Evolutionary conservation across 2,113 vertebrate genomes (phyloP).

Genomic region (Meles meles): DNA sequence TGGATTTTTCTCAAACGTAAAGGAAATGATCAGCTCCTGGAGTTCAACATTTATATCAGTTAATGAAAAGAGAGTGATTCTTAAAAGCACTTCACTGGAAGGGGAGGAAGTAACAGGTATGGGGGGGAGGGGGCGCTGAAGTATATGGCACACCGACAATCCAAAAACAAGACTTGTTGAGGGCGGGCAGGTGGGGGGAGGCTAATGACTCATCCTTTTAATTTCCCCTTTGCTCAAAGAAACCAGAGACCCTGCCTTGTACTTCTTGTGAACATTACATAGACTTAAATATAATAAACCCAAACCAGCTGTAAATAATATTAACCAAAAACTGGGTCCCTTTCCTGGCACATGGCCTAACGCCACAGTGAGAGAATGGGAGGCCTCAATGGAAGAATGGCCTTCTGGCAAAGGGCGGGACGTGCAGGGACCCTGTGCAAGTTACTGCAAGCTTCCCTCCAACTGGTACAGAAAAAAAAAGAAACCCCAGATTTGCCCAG

Average conservation of each 20-base stretch:
- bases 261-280: constrained; percentile 26
- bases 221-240: background rate
- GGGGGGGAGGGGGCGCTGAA: background rate
- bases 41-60: constrained; percentile 34
- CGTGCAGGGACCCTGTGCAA: background rate
- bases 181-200: background rate
- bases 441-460: constrained; percentile 1
- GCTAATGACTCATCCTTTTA: background rate
- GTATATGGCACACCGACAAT: background rate
- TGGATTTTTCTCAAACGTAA: constrained; percentile 35
- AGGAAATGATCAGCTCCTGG: constrained; percentile 38
- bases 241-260: background rate
- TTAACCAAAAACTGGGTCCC: constrained; percentile 38
- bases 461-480: constrained; percentile 29
- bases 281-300: background rate
- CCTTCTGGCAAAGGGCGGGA: background rate
- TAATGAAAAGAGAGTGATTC: constrained; percentile 17
- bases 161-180: background rate
- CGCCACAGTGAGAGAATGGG: background rate
- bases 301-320: background rate
- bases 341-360: background rate
- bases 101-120: constrained; percentile 11
- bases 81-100: constrained; percentile 24
- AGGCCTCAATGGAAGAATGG: background rate
- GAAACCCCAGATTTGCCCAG: constrained; percentile 32